A percentile compares a stretch with the other conserved stretches of the same genome.
These are phyloP conservation scores for Meloidogyne hapla DNA, from an alignment of 1,140 invertebrate genomes.

Conservation along the genomic window DNA sequence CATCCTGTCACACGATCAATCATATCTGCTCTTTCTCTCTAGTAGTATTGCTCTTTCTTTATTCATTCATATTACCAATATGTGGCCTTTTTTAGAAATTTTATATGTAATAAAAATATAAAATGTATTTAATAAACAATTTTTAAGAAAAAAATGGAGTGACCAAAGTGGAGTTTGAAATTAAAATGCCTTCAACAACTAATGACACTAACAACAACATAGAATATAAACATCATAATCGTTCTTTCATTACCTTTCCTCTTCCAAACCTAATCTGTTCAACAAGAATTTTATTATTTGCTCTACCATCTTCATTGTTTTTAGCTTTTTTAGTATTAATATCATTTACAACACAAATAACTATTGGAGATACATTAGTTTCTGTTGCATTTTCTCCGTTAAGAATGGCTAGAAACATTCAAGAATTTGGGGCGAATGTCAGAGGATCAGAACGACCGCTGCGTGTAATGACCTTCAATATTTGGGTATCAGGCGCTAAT, in stretches of 20 bases:
- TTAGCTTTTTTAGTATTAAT: neutral
- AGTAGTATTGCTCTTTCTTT: neutral
- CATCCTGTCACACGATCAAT: neutral
- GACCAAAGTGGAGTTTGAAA: too few species aligned
- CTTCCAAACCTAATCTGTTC: neutral
- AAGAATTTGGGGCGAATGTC: neutral
- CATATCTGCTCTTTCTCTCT: neutral
- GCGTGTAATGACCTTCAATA: slow-evolving; percentile 46
- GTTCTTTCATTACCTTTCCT: neutral
- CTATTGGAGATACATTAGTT: neutral
- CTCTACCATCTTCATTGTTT: neutral
- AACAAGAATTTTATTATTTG: neutral
- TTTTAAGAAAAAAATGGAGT: too few species aligned
- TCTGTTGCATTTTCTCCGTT: slow-evolving; percentile 15
- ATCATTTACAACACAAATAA: slow-evolving; percentile 1
- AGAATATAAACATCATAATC: neutral
- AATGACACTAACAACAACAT: too few species aligned
- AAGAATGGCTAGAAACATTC: slow-evolving; percentile 9
- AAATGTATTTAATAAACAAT: too few species aligned
- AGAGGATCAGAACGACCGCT: slow-evolving; percentile 11
- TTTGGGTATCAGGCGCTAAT: slow-evolving; percentile 36
- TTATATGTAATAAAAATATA: neutral
- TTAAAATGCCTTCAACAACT: too few species aligned
- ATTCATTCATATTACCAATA: neutral
- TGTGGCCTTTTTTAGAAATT: neutral